These are phyloP conservation scores for Chironomus striatipennis DNA, from an alignment of 1,140 invertebrate genomes.

Conservation along the genomic window DNA sequence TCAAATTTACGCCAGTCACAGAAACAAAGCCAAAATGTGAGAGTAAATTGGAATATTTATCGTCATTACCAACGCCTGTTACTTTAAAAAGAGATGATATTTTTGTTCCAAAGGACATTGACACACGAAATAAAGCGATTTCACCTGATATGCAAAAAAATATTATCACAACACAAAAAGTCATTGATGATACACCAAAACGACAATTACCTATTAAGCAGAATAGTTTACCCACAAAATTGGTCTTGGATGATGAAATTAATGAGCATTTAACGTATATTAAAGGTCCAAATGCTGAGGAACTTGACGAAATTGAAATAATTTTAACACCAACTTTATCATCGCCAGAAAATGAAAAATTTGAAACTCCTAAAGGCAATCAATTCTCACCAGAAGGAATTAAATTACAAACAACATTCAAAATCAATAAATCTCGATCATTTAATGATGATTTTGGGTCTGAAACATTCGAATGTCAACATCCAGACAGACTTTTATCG, in stretches of 20 bases:
- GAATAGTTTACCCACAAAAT: constrained; percentile 17
- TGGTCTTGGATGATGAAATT: not conserved
- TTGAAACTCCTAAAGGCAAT: not conserved
- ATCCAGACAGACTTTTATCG: constrained; percentile 32
- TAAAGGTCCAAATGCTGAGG: not conserved
- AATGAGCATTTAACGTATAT: not conserved
- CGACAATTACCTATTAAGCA: not conserved
- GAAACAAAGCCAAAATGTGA: constrained; percentile 24
- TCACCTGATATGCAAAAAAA: not conserved
- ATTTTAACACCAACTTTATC: not conserved
- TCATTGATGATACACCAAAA: not conserved
- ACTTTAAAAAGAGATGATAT: not conserved
- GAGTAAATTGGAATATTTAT: constrained; percentile 32
- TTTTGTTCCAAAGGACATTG: not conserved
- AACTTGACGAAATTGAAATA: not conserved
- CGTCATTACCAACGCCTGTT: constrained; percentile 34
- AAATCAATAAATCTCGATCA: not conserved
- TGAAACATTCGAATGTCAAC: constrained; percentile 17
- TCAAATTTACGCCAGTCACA: constrained; percentile 35
- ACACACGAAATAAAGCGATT: not conserved
- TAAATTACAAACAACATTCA: constrained; percentile 8
- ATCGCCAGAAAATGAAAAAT: not conserved
- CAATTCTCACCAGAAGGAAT: not conserved
- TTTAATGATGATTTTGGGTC: not conserved
- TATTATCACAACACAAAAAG: not conserved